phyloP scores from a whole-genome alignment of 2,888 invertebrate genomes.

The Boloria euphrosyne region DNA sequence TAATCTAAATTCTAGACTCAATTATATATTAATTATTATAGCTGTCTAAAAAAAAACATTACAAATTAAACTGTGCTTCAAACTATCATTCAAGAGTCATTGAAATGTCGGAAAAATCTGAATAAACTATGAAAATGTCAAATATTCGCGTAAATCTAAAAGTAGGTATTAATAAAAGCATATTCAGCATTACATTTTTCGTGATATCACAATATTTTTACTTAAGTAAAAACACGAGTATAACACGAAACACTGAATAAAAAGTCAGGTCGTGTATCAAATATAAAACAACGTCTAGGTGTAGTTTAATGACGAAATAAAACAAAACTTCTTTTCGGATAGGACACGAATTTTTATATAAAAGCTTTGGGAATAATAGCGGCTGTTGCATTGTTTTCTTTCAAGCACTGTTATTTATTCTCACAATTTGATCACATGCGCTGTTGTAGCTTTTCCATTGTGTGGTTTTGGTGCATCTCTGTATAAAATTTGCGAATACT shows the following conservation, averaged over 20 bases:
- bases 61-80: too few species aligned
- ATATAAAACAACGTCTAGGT: constrained; percentile 12
- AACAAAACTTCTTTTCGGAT: constrained; percentile 3
- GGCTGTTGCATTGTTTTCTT: neutral
- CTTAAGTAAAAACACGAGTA: too few species aligned
- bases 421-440: neutral
- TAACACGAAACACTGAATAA: neutral
- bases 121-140: too few species aligned
- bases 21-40: too few species aligned
- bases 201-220: too few species aligned
- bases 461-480: neutral
- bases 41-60: too few species aligned
- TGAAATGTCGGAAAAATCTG: too few species aligned
- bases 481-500: neutral
- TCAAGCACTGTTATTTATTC: constrained; percentile 6
- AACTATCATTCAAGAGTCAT: too few species aligned
- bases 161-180: too few species aligned
- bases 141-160: too few species aligned
- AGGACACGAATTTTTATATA: neutral
- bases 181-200: too few species aligned
- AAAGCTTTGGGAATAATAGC: neutral
- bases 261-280: neutral
- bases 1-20: too few species aligned
- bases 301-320: constrained; percentile 13
- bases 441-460: neutral